These are phyloP conservation scores for Drosophila lacteicornis DNA, from an alignment of 1,140 invertebrate genomes.

Conservation along the genomic window DNA sequence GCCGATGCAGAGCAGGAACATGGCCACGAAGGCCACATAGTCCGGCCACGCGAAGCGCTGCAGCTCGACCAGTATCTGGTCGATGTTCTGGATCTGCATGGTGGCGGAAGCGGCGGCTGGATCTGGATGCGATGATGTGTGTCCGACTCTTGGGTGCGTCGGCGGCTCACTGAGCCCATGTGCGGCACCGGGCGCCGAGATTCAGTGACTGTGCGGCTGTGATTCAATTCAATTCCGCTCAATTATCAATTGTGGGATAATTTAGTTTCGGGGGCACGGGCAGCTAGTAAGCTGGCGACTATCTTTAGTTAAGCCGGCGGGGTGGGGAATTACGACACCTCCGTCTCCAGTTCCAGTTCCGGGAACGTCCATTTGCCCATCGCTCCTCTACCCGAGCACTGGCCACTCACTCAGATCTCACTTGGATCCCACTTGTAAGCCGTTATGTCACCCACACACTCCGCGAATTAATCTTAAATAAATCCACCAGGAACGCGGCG, in stretches of 20 bases:
- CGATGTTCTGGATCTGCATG: conserved; percentile 85
- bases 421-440: conserved; percentile 12
- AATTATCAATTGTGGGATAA: conserved; percentile 80
- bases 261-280: conserved; percentile 65
- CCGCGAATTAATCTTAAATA: conserved; percentile 36
- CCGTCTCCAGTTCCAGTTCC: conserved; percentile 47
- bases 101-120: conserved; percentile 23
- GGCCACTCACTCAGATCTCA: neutral
- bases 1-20: conserved; percentile 86
- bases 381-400: conserved; percentile 6
- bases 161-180: conserved; percentile 61
- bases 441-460: conserved; percentile 36
- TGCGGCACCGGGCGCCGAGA: conserved; percentile 41
- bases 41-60: conserved; percentile 85
- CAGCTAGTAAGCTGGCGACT: conserved; percentile 8
- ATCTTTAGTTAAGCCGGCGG: conserved; percentile 69
- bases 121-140: conserved; percentile 4
- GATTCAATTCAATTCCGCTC: conserved; percentile 78
- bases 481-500: conserved; percentile 10
- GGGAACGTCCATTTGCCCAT: conserved; percentile 28
- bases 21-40: conserved; percentile 86
- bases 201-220: conserved; percentile 35
- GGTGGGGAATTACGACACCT: conserved; percentile 54
- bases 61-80: conserved; percentile 86
- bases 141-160: conserved; percentile 42